Conservation (phyloP, 2,797 vertebrate species). For the Harpagifer antarcticus region DNA sequence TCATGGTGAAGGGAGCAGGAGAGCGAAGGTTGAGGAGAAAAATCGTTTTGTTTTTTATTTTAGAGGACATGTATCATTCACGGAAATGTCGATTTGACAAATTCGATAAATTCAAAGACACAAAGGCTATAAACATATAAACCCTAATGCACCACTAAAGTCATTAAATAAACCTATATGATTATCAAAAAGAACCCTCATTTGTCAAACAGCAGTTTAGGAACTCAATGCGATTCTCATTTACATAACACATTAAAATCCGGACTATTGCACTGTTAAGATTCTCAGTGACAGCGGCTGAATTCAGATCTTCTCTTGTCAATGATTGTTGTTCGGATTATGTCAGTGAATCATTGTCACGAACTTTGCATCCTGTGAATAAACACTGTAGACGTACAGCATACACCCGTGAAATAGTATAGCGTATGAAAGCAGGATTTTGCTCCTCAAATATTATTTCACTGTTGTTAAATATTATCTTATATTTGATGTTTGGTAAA, state of each 20-base stretch:
- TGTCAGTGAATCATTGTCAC: constrained; percentile 53
- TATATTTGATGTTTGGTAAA: background rate
- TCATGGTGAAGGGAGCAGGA: constrained; percentile 70
- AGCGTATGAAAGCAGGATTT: background rate
- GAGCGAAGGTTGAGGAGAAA: constrained; percentile 37
- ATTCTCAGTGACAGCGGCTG: background rate
- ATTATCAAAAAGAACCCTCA: background rate
- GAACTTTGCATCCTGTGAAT: constrained; percentile 51
- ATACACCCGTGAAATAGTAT: background rate
- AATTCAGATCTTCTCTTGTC: constrained; percentile 22
- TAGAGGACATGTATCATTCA: constrained; percentile 29
- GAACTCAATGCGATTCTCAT: background rate
- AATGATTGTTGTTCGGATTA: constrained; percentile 48
- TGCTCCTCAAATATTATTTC: constrained; percentile 10
- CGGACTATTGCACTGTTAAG: background rate
- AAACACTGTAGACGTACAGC: constrained; percentile 13
- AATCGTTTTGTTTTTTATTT: constrained; percentile 20
- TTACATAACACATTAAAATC: constrained; percentile 1
- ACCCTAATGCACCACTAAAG: background rate
- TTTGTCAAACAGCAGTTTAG: background rate
- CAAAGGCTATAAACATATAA: background rate
- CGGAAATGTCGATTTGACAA: background rate
- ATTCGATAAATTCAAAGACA: background rate
- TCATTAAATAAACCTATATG: background rate
- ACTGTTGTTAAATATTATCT: constrained; percentile 35